Conservation (phyloP, 1,140 invertebrate genomes). For the Microplitis mediator region DNA sequence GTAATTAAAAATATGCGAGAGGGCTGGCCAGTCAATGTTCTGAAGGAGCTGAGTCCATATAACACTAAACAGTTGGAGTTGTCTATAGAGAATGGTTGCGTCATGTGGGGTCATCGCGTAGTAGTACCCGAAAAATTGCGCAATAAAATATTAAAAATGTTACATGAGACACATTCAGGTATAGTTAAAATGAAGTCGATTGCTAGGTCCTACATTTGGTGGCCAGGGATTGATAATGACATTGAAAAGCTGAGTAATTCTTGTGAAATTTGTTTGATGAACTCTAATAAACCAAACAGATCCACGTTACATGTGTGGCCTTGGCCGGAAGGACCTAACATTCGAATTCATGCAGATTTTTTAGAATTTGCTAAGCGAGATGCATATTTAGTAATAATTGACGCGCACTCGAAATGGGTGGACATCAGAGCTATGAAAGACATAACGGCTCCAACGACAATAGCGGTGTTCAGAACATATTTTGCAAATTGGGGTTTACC, state of each 20-base stretch:
- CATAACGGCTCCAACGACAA: constrained; percentile 27
- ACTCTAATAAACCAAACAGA: background rate
- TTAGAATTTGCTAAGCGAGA: constrained; percentile 1
- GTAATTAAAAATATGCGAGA: constrained; percentile 25
- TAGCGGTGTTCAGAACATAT: constrained; percentile 29
- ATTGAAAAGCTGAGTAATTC: background rate
- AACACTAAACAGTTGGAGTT: constrained; percentile 3
- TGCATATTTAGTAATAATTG: constrained; percentile 19
- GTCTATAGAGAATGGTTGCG: background rate
- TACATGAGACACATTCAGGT: background rate
- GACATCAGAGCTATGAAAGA: constrained; percentile 2
- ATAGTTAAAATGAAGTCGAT: constrained; percentile 11
- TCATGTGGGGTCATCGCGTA: constrained; percentile 5
- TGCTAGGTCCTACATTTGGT: constrained; percentile 6
- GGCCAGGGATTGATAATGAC: constrained; percentile 9
- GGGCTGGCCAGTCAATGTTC: constrained; percentile 29
- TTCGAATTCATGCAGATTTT: constrained; percentile 20
- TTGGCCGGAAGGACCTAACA: constrained; percentile 14
- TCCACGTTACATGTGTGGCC: background rate
- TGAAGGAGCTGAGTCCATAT: background rate
- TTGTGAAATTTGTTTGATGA: background rate
- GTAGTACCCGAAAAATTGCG: background rate
- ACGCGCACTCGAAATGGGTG: constrained; percentile 32
- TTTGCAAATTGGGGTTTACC: constrained; percentile 33
- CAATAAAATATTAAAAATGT: background rate